Conservation (phyloP, 53 echinoderm and acorn worm genomes). For the Hippasteria phrygiana region DNA sequence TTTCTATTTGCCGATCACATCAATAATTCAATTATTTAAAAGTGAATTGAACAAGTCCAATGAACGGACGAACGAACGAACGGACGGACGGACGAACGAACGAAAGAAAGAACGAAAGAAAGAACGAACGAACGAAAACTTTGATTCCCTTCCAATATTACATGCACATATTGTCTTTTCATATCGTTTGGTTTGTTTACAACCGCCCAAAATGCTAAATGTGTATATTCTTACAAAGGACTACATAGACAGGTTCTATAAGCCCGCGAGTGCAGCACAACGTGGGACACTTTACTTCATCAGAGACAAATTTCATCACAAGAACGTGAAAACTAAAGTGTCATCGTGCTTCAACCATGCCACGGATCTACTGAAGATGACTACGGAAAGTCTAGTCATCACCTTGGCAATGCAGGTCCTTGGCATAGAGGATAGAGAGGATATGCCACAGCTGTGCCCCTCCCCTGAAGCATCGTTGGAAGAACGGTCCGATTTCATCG, state of each 20-base stretch:
- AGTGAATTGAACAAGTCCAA: too few relatives aligned
- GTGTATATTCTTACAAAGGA: constrained; percentile 1
- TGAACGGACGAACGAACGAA: too few relatives aligned
- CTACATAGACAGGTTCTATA: neutral
- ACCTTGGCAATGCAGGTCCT: neutral
- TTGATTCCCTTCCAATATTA: too few relatives aligned
- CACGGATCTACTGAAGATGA: neutral
- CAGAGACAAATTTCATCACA: neutral
- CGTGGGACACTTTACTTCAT: neutral
- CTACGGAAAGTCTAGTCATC: neutral
- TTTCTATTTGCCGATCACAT: too few relatives aligned
- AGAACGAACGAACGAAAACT: too few relatives aligned
- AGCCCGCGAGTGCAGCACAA: neutral
- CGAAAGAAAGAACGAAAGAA: too few relatives aligned
- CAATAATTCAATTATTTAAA: too few relatives aligned
- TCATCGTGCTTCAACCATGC: neutral
- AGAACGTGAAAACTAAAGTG: neutral
- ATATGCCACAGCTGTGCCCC: neutral
- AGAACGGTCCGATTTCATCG: neutral
- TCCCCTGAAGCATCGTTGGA: neutral
- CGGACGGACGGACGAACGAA: too few relatives aligned
- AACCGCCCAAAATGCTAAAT: too few relatives aligned
- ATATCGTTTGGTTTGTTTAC: neutral
- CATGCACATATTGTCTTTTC: neutral
- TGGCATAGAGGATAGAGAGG: neutral